These are phyloP conservation scores for Antigone vipio DNA, from an alignment of 2,113 vertebrate genomes.

Conservation along the genomic window DNA sequence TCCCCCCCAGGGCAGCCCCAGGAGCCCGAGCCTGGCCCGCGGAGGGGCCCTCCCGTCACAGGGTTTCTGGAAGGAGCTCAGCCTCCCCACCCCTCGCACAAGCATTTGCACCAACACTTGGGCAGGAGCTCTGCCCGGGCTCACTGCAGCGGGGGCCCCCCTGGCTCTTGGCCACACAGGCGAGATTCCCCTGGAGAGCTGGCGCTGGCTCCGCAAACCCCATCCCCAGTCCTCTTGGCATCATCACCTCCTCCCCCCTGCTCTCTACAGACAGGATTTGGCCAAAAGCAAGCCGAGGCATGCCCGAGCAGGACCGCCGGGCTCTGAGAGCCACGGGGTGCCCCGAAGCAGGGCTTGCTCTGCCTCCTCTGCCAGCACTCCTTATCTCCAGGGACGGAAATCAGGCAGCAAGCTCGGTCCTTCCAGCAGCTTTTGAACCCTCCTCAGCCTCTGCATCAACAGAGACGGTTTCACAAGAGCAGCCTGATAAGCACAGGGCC, in stretches of 20 bases:
- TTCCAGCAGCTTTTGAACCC: background rate
- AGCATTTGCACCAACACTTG: background rate
- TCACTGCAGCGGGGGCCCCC: accelerated
- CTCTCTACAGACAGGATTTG: background rate
- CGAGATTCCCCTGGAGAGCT: background rate
- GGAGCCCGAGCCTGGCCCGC: accelerated
- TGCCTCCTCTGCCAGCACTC: background rate
- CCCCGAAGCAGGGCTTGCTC: background rate
- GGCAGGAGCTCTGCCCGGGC: background rate
- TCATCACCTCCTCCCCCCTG: background rate
- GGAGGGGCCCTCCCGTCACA: background rate
- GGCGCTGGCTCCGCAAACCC: background rate
- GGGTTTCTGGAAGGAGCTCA: background rate
- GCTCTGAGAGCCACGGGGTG: accelerated
- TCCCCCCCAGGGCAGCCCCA: background rate
- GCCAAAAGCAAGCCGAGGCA: background rate
- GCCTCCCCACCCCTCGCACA: background rate
- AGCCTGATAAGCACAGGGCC: background rate
- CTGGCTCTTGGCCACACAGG: accelerated
- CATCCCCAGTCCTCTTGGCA: background rate
- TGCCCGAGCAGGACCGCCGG: accelerated
- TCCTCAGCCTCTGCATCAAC: background rate
- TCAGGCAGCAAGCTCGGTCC: background rate
- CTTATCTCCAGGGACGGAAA: background rate
- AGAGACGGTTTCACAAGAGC: background rate